Percentiles rank a stretch among this genome's conserved stretches.
Conservation (phyloP, 1,140 invertebrate species). For the Papilio polytes region DNA sequence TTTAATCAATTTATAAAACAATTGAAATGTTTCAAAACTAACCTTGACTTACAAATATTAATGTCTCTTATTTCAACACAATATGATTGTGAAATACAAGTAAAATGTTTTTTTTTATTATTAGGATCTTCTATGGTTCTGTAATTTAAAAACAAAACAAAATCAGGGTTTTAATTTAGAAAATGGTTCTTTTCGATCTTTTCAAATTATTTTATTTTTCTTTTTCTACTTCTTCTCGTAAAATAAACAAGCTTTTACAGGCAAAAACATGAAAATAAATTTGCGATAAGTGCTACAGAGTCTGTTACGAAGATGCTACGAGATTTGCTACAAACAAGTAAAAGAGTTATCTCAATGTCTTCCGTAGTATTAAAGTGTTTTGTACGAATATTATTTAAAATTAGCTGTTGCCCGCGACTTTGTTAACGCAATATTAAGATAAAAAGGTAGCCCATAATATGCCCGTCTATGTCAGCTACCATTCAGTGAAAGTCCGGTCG, state of each 20-base stretch:
- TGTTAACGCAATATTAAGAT: too few relatives aligned
- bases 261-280: neutral
- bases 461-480: too few relatives aligned
- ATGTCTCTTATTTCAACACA: constrained; percentile 14
- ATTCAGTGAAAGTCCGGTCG: too few relatives aligned
- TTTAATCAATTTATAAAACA: neutral
- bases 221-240: too few relatives aligned
- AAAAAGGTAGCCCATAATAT: too few relatives aligned
- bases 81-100: neutral
- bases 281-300: neutral
- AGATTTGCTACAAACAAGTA: neutral
- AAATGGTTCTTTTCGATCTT: too few relatives aligned
- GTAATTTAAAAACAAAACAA: neutral
- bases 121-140: neutral
- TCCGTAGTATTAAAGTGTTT: neutral
- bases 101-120: constrained; percentile 2
- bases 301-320: neutral
- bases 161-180: neutral
- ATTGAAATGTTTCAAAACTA: constrained; percentile 17
- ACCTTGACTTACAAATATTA: constrained; percentile 17
- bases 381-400: too few relatives aligned
- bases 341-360: neutral
- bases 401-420: too few relatives aligned
- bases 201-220: too few relatives aligned
- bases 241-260: too few relatives aligned